phyloP scores from a whole-genome alignment of 2,113 vertebrate species.

The Lophochroa leadbeateri region DNA sequence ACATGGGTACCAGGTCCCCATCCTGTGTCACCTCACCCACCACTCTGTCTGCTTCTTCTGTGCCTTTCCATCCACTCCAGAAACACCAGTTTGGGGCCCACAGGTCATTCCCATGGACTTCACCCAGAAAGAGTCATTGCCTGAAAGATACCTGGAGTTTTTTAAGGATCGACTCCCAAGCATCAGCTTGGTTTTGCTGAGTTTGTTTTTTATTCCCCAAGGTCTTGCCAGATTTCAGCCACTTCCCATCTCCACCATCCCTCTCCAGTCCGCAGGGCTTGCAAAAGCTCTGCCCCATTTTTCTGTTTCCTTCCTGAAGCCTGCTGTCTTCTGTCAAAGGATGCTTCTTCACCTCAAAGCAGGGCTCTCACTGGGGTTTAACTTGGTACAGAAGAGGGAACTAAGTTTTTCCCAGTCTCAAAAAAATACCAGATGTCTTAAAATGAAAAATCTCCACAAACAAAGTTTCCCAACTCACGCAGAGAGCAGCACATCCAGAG shows the following conservation, averaged over 20 bases:
- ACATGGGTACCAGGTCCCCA: not conserved
- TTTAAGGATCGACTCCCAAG: not conserved
- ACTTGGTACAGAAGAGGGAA: not conserved
- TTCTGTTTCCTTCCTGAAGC: not conserved
- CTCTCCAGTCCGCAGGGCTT: not conserved
- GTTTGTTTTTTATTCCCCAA: fast-evolving
- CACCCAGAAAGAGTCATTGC: not conserved
- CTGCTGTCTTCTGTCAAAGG: not conserved
- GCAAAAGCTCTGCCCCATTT: not conserved
- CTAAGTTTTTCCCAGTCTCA: not conserved
- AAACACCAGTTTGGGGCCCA: fast-evolving
- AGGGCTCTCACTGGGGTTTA: not conserved
- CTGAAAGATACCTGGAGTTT: not conserved
- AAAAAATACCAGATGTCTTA: not conserved
- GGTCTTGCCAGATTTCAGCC: not conserved
- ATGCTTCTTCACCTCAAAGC: not conserved
- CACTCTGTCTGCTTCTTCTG: fast-evolving
- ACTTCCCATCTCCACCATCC: not conserved
- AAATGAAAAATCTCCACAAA: not conserved
- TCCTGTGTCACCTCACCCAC: not conserved
- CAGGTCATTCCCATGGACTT: not conserved
- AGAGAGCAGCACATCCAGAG: not conserved
- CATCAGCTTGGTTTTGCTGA: not conserved
- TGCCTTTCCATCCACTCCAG: fast-evolving
- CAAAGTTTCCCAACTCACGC: not conserved